Evolutionary conservation across 1,140 invertebrate genomes (phyloP), one percentile per base, ranked within the genome.

Genomic region (Heliconius hewitsoni): DNA sequence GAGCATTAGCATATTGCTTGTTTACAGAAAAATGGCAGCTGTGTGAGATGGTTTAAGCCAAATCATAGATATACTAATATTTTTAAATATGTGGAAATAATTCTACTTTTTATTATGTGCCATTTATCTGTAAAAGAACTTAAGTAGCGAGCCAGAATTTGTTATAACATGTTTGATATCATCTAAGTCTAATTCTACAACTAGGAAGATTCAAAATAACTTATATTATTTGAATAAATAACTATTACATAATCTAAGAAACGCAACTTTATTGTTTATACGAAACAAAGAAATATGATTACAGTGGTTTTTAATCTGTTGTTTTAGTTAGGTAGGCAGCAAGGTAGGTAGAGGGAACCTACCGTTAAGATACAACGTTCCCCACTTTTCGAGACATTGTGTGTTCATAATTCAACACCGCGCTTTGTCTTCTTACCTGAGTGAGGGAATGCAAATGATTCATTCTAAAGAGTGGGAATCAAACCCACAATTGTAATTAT

Each of bases 191-290:
- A 81, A 27, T 50, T 57, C 57, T 79, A 82, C 34, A 79, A 18
- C 74, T 79, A 79, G 74, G 77, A 79, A 82, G 77, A 82, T 82
- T 82, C 81, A 52, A 73, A 79, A 79, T 37, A 79, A 76, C 81
- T 82, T 82, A 82, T 52, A 78, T 77, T 79, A 82, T 73, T 57
- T 37, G 74, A 80, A 76, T 80, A 76, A 80, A 80, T 80, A 60
- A 80, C 39, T 60, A 66, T 30, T 13, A 46, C 42, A 46, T 57
- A 79, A 52, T 19, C 8, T 72, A 60, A 27, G 60, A 80, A 76
- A 76, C 50, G 78, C 78, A 79, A 73, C 77, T 30, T 76, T 70
- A 34, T 57, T 57, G 19, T 57, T 23, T 23, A 57, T 57, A 52
- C 18, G 18, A 52, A 52, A 13, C 11, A 52, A 52, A 52, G 18